Evolutionary conservation across 2,888 invertebrate species (phyloP).

Genomic region (Andrena bucephala): DNA sequence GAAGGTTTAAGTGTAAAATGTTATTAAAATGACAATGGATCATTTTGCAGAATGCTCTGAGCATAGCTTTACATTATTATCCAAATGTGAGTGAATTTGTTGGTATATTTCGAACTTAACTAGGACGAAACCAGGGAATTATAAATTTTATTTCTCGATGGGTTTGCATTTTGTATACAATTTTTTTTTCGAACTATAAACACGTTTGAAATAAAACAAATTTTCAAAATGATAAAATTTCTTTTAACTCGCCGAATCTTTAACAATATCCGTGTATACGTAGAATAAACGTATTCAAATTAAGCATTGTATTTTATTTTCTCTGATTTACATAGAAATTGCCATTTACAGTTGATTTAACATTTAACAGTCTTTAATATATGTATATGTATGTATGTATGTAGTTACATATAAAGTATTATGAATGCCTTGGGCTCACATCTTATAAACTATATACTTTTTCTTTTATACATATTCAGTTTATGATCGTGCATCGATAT

Average conservation of each 20-base stretch:
- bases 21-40: not conserved
- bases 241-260: conserved; percentile 8
- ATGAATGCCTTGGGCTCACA: conserved; percentile 32
- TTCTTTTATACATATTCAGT: conserved; percentile 36
- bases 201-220: not conserved
- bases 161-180: not conserved
- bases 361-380: too few relatives aligned
- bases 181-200: not conserved
- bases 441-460: conserved; percentile 34
- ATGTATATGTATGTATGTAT: too few relatives aligned
- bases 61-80: conserved; percentile 68
- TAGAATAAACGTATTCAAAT: conserved; percentile 3
- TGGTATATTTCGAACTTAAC: conserved; percentile 37
- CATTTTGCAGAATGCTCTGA: conserved; percentile 63
- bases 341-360: conserved; percentile 65
- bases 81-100: conserved; percentile 70
- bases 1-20: conserved; percentile 6
- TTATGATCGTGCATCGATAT: conserved; percentile 35
- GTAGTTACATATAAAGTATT: conserved; percentile 51
- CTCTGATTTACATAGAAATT: conserved; percentile 76
- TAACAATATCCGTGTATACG: not conserved
- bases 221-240: not conserved
- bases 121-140: not conserved
- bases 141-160: not conserved
- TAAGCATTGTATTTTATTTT: conserved; percentile 69